Conservation (phyloP, 2,888 invertebrate species). For the Drosophila planitibia region DNA sequence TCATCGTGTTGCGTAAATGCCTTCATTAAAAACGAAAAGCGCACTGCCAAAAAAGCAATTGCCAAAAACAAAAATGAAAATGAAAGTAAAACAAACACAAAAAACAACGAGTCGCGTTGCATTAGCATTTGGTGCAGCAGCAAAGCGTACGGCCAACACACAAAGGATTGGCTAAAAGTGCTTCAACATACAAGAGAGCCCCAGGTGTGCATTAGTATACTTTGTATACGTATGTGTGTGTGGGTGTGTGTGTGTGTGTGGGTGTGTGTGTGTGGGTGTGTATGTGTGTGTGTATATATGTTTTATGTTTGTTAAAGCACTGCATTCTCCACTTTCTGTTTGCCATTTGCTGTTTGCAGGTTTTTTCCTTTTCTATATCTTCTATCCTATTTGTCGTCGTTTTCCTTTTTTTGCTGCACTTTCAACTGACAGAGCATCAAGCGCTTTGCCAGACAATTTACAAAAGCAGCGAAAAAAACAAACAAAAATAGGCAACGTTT, state of each 20-base stretch:
- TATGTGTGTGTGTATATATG: conserved; percentile 10
- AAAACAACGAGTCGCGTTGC: background rate
- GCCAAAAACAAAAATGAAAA: conserved; percentile 31
- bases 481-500: conserved; percentile 22
- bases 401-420: background rate
- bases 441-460: conserved; percentile 53
- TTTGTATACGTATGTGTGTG: conserved; percentile 5
- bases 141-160: conserved; percentile 51
- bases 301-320: conserved; percentile 41
- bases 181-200: conserved; percentile 50
- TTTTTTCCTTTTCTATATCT: conserved; percentile 2
- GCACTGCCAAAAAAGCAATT: conserved; percentile 32
- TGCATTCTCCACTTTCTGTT: conserved; percentile 45
- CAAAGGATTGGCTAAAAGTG: conserved; percentile 62
- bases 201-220: conserved; percentile 45
- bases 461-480: conserved; percentile 15
- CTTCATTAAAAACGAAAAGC: conserved; percentile 61
- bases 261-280: background rate
- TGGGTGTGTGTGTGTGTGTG: conserved; percentile 13
- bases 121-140: conserved; percentile 13
- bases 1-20: conserved; percentile 45
- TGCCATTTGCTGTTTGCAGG: conserved; percentile 36
- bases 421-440: conserved; percentile 67
- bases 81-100: background rate
- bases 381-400: background rate